These are phyloP conservation scores for Nothoprocta perdicaria DNA, from an alignment of 2,113 vertebrate species.

Conservation along the genomic window DNA sequence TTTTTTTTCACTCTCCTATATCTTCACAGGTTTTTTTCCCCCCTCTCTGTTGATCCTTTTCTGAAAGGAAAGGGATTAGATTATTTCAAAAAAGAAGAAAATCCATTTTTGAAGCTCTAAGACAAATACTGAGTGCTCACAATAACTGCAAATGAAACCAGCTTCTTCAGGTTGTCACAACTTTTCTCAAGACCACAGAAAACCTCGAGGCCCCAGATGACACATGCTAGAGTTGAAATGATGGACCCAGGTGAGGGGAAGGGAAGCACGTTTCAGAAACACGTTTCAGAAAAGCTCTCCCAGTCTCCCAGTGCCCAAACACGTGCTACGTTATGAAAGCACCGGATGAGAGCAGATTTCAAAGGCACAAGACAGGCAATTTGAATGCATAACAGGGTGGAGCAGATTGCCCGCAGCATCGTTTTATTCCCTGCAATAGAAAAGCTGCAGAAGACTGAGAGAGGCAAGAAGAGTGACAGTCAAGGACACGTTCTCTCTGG, in stretches of 20 bases:
- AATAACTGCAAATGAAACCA: not conserved
- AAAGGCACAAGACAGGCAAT: not conserved
- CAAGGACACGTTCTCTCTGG: not conserved
- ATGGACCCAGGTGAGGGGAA: not conserved
- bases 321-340: conserved; percentile 14
- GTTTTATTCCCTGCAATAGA: not conserved
- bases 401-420: not conserved
- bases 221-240: not conserved
- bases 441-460: not conserved
- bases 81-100: not conserved
- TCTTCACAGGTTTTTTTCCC: not conserved
- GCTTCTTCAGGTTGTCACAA: rapidly evolving
- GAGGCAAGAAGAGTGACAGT: not conserved
- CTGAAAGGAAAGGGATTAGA: not conserved
- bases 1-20: not conserved
- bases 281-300: not conserved
- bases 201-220: not conserved
- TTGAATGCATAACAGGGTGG: not conserved
- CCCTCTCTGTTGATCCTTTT: not conserved
- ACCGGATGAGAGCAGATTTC: not conserved
- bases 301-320: not conserved
- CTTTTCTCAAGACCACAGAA: not conserved
- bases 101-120: not conserved
- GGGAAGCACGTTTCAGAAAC: not conserved
- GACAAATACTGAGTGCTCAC: not conserved